phyloP scores from a whole-genome alignment of 1,140 invertebrate species.

The Cylas formicarius region DNA sequence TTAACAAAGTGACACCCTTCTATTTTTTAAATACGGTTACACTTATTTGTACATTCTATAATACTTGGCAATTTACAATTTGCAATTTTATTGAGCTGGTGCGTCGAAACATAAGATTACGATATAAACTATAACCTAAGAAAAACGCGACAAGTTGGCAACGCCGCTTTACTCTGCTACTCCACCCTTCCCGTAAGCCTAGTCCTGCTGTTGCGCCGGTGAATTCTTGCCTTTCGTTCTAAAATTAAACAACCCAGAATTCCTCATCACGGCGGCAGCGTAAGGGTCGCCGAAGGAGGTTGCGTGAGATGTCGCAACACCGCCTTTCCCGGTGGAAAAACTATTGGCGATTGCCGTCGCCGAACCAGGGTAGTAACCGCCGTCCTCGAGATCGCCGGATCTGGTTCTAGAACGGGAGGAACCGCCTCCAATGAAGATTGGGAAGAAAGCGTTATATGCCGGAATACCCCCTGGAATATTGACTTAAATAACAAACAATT shows the following conservation, averaged over 20 bases:
- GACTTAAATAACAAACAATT: not conserved
- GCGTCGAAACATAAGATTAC: no score
- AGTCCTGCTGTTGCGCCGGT: no score
- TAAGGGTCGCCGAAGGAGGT: slow-evolving; percentile 55
- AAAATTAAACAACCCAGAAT: slow-evolving; percentile 16
- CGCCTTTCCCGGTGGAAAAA: slow-evolving; percentile 23
- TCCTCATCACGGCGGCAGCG: slow-evolving; percentile 24
- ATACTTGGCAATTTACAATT: no score
- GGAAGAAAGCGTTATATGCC: slow-evolving; percentile 52
- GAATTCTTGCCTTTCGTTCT: slow-evolving; percentile 7
- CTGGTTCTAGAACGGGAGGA: slow-evolving; percentile 32
- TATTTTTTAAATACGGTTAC: no score
- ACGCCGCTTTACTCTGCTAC: no score
- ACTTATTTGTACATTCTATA: no score
- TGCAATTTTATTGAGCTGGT: no score
- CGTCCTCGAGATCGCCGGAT: slow-evolving; percentile 46
- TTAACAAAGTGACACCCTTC: no score
- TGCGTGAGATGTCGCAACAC: slow-evolving; percentile 55
- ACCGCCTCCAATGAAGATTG: slow-evolving; percentile 52
- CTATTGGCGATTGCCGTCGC: slow-evolving; percentile 41
- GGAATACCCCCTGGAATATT: slow-evolving; percentile 20
- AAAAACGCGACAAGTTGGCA: no score
- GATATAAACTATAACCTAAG: no score
- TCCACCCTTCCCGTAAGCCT: not conserved
- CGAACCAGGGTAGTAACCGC: slow-evolving; percentile 62